Percentiles rank a stretch among this genome's conserved stretches.
phyloP scores from a whole-genome alignment of 53 echinoderm and acorn worm genomes.

The Apostichopus leukothele region DNA sequence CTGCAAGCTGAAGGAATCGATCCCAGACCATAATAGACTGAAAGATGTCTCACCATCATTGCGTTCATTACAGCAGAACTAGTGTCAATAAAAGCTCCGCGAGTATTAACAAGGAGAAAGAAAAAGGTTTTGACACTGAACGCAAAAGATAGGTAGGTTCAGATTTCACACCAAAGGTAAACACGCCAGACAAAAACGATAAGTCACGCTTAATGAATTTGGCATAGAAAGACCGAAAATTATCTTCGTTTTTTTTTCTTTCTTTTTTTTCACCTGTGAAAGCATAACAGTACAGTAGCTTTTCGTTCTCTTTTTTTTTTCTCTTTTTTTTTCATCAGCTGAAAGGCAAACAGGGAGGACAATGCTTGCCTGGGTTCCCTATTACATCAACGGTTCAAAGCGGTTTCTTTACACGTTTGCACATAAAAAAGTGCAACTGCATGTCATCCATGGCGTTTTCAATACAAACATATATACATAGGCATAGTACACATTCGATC shows the following conservation, averaged over 20 bases:
- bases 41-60: slow-evolving; percentile 32
- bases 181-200: background rate
- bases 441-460: too few relatives aligned
- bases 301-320: too few relatives aligned
- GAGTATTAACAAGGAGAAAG: slow-evolving; percentile 1
- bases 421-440: too few relatives aligned
- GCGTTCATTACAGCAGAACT: slow-evolving; percentile 26
- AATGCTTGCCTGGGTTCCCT: too few relatives aligned
- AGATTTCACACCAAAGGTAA: slow-evolving; percentile 21
- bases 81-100: background rate
- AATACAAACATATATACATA: too few relatives aligned
- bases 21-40: slow-evolving; percentile 13
- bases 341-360: too few relatives aligned
- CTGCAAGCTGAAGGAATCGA: slow-evolving; percentile 34
- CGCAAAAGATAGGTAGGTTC: background rate
- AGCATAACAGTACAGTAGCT: too few relatives aligned
- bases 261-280: background rate
- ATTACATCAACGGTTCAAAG: too few relatives aligned
- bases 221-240: background rate
- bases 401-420: too few relatives aligned
- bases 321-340: too few relatives aligned
- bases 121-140: slow-evolving; percentile 7
- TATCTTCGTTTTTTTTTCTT: background rate
- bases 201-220: slow-evolving; percentile 14
- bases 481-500: too few relatives aligned